Percentiles rank a stretch among this genome's conserved stretches.
These are phyloP conservation scores for Drosophila saltans DNA, from an alignment of 1,140 invertebrate species.

Conservation along the genomic window DNA sequence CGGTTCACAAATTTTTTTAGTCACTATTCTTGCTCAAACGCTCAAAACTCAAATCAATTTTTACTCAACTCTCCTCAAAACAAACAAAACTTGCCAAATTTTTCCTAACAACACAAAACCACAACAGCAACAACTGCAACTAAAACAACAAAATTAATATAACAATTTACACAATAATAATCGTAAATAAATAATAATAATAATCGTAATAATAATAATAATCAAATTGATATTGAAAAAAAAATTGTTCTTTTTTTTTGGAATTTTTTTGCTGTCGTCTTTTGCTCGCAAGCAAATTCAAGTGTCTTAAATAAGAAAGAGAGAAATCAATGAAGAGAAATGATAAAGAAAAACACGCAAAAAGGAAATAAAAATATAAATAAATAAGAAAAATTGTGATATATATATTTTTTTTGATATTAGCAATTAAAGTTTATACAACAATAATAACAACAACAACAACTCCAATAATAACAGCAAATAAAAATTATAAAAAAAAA, in stretches of 20 bases:
- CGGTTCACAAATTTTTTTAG: neutral
- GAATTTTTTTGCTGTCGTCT: neutral
- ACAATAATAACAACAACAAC: neutral
- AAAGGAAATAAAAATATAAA: constrained; percentile 61
- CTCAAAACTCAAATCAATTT: constrained; percentile 6
- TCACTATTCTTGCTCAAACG: constrained; percentile 6
- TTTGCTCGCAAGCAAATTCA: constrained; percentile 15
- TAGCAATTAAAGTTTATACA: constrained; percentile 75
- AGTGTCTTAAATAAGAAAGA: constrained; percentile 32
- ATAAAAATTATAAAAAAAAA: constrained; percentile 5
- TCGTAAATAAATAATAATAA: constrained; percentile 22
- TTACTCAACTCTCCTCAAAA: constrained; percentile 30
- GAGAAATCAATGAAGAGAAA: constrained; percentile 23
- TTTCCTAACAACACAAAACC: constrained; percentile 18
- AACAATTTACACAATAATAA: neutral
- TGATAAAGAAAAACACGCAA: constrained; percentile 51
- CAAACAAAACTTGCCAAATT: constrained; percentile 68
- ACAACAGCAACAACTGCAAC: constrained; percentile 20
- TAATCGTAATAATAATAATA: neutral
- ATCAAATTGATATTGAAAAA: constrained; percentile 28
- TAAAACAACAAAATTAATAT: constrained; percentile 67
- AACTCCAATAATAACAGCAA: constrained; percentile 20
- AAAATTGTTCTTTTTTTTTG: neutral
- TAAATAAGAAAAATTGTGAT: constrained; percentile 29
- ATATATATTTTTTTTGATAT: constrained; percentile 73